These are phyloP conservation scores for Benitochromis conjunctus DNA, from an alignment of 2,113 vertebrate genomes.

Conservation along the genomic window DNA sequence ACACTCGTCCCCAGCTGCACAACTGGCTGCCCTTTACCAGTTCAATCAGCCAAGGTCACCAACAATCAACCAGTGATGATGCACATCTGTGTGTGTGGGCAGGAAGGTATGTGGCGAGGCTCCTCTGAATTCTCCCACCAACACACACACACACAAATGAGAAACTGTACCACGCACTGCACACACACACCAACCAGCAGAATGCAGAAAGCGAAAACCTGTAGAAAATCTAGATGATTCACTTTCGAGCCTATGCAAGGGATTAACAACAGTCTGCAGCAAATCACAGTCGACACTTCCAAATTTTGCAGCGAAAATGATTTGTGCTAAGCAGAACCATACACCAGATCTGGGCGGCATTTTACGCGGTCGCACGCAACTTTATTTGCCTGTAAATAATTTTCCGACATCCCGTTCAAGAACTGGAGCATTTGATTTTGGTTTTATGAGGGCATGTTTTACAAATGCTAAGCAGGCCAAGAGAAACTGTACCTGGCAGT, in stretches of 20 bases:
- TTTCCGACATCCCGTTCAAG: slow-evolving; percentile 66
- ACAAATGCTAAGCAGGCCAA: slow-evolving; percentile 51
- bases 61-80: slow-evolving; percentile 64
- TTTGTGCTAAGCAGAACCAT: slow-evolving; percentile 60
- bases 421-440: slow-evolving; percentile 52
- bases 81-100: slow-evolving; percentile 61
- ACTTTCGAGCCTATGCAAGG: slow-evolving; percentile 41
- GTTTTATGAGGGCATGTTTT: slow-evolving; percentile 61
- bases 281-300: slow-evolving; percentile 37
- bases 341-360: slow-evolving; percentile 9
- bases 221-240: slow-evolving; percentile 74
- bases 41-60: slow-evolving; percentile 66
- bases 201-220: neutral
- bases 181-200: neutral
- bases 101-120: slow-evolving; percentile 11
- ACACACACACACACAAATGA: neutral
- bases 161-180: neutral
- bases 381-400: slow-evolving; percentile 72
- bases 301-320: slow-evolving; percentile 45
- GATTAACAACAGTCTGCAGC: slow-evolving; percentile 60
- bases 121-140: neutral
- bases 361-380: slow-evolving; percentile 46
- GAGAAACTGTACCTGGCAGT: slow-evolving; percentile 61
- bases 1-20: slow-evolving; percentile 62
- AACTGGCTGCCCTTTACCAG: slow-evolving; percentile 55